phyloP scores from a whole-genome alignment of 2,113 vertebrate species.

The Narcine bancroftii region DNA sequence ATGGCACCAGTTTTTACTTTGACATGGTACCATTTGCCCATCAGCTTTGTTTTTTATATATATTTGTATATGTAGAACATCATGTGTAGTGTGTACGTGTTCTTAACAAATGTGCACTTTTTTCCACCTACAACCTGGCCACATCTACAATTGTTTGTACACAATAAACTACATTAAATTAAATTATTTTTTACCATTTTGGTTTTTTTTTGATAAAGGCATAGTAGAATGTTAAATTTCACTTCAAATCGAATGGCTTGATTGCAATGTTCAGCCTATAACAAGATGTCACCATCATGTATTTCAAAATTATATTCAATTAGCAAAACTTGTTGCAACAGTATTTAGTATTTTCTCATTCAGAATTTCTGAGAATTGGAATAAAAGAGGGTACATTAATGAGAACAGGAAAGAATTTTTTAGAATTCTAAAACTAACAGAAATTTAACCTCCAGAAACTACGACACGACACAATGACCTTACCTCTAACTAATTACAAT shows the following conservation, averaged over 20 bases:
- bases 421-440: not conserved
- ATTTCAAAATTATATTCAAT: not conserved
- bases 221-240: not conserved
- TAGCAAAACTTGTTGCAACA: not conserved
- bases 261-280: not conserved
- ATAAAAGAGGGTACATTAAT: not conserved
- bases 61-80: not conserved
- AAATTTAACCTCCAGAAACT: not conserved
- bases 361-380: not conserved
- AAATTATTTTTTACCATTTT: conserved; percentile 20
- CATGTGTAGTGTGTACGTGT: conserved; percentile 10
- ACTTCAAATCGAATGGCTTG: not conserved
- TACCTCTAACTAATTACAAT: not conserved
- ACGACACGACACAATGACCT: not conserved
- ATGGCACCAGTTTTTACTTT: conserved; percentile 2
- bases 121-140: conserved; percentile 7
- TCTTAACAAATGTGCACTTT: conserved; percentile 2
- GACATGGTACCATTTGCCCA: not conserved
- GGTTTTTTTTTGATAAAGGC: not conserved
- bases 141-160: not conserved
- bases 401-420: not conserved
- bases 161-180: conserved; percentile 27
- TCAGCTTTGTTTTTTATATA: not conserved
- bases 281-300: not conserved
- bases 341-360: not conserved